These are phyloP conservation scores for Nymphalis urticae DNA, from an alignment of 2,888 invertebrate genomes.

Conservation along the genomic window DNA sequence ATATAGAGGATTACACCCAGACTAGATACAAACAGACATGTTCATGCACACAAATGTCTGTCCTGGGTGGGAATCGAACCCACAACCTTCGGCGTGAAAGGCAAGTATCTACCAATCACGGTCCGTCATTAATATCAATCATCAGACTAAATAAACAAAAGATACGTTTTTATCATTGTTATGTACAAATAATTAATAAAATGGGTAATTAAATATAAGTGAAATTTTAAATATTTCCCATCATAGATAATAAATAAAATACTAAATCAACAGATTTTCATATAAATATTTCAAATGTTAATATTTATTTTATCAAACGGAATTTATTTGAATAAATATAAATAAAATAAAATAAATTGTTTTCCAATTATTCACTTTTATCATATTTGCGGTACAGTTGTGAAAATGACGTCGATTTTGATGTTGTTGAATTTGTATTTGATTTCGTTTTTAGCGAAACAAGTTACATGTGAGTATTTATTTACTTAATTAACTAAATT, in stretches of 20 bases:
- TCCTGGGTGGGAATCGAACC: too few relatives aligned
- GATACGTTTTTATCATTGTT: too few relatives aligned
- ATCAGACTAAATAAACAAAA: too few relatives aligned
- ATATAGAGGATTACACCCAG: too few relatives aligned
- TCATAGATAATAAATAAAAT: neutral
- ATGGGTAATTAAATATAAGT: too few relatives aligned
- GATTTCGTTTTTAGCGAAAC: slow-evolving; percentile 1
- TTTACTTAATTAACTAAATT: neutral
- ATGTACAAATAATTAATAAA: too few relatives aligned
- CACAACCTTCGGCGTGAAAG: too few relatives aligned
- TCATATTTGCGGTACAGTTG: neutral
- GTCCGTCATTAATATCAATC: too few relatives aligned
- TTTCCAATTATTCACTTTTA: slow-evolving; percentile 1
- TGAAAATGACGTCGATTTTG: neutral
- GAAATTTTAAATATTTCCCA: too few relatives aligned
- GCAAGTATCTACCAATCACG: too few relatives aligned
- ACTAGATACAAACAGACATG: too few relatives aligned
- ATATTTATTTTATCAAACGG: neutral
- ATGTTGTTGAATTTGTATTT: neutral
- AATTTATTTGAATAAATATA: neutral
- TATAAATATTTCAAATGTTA: slow-evolving; percentile 1
- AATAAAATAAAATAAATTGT: neutral
- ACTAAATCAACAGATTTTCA: neutral
- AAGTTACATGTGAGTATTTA: neutral
- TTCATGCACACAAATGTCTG: too few relatives aligned